Base-by-base conservation (phyloP, 2,888 invertebrate species). In the Sinhomidia bicolor region DNA sequence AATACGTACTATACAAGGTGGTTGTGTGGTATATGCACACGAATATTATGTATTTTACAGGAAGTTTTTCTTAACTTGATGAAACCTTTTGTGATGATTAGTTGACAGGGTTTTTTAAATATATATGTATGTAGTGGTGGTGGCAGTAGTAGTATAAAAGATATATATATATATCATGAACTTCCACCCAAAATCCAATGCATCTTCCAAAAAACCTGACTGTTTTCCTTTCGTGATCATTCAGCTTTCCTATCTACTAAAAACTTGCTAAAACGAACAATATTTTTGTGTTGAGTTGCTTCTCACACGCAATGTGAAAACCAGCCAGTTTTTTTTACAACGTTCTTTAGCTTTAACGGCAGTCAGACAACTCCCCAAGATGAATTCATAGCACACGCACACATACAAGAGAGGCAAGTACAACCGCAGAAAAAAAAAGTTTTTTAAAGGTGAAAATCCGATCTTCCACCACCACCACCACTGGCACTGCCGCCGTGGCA, bases 361-460 rank as follows among this genome's bases (percentile, higher is more conserved):
- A 60, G 26, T 4, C 65, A 65, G 65, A n/a, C 32, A 65, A 29
- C n/a, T 65, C 65, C 32, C n/a, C 29, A n/a, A 65, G 65, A 65
- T 65, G 32, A 65, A 65, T 60, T 65, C 32, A 32, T 65, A 32
- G 14, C n/a, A n/a, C 65, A 29, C 29, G 26, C 60, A 23, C 60
- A 26, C 5, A 17, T 9, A n/a, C 47, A 47, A 4, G 10, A n/a
- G 6, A 47, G 10, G n/a, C 32, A 14, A 54, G 17, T 5, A 65
- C 10, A 32, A 65, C 65, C 65, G 12, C 65, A 65, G 7, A 36
- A n/a, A 36, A 36, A 36, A 36, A 36, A 65, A 65, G 9, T 65
- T 32, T 65, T 65, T 65, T 65, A 32, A 65, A 65, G 65, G 65
- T 65, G 65, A 65, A 65, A 65, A 65, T 32, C 65, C 65, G 32